Evolutionary conservation across 92 coral and sea anemone species (phyloP).

Genomic region (Parazoanthus atlanticus): DNA sequence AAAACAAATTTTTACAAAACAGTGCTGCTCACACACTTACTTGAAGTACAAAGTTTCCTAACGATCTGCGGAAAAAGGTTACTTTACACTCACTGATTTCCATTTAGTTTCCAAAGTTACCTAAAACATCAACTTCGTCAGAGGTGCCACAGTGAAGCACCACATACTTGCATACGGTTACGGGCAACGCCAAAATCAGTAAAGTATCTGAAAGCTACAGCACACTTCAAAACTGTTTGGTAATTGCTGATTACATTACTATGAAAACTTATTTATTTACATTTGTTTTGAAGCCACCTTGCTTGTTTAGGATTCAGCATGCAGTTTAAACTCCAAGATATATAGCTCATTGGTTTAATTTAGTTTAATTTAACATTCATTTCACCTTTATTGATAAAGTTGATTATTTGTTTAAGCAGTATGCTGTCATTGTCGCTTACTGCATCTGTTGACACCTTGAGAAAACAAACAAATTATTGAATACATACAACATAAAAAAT

Average conservation of each 20-base stretch:
- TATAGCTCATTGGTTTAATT: not conserved
- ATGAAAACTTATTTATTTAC: not conserved
- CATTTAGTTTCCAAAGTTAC: not conserved
- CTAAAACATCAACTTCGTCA: not conserved
- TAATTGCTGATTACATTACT: not conserved
- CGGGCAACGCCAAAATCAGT: not conserved
- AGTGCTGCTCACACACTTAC: not conserved
- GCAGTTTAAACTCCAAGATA: not conserved
- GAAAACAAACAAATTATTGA: conserved; percentile 33
- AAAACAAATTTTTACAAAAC: too few species aligned
- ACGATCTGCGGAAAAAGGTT: not conserved
- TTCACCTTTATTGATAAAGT: conserved; percentile 77
- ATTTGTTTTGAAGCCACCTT: not conserved
- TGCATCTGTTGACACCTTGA: conserved; percentile 27
- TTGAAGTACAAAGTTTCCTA: not conserved
- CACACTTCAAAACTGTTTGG: not conserved
- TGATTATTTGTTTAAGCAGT: conserved; percentile 67
- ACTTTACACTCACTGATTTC: not conserved
- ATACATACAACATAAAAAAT: conserved; percentile 25
- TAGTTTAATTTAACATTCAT: not conserved
- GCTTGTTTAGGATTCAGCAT: not conserved
- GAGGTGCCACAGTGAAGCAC: too few species aligned
- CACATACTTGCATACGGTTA: not conserved
- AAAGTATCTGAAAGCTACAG: not conserved
- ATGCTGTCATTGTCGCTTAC: conserved; percentile 30